phyloP scores from a whole-genome alignment of 2,113 vertebrate genomes.

The Nothocercus julius region DNA sequence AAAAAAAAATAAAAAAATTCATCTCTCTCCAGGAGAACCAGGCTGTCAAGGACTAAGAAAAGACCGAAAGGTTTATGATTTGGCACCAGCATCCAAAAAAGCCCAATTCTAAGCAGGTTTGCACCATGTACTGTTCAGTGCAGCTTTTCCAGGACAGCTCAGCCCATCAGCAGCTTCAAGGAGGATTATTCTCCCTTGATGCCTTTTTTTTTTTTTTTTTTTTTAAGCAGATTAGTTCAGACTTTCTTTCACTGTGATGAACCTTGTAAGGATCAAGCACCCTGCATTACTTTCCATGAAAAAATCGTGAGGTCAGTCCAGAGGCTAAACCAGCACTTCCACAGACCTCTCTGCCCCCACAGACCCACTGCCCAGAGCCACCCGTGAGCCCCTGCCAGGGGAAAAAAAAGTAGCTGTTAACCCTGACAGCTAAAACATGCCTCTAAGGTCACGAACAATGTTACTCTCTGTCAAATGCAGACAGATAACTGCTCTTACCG shows the following conservation, averaged over 20 bases:
- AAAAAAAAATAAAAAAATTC: background rate
- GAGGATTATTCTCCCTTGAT: conserved; percentile 47
- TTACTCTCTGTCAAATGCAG: background rate
- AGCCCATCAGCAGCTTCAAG: conserved; percentile 33
- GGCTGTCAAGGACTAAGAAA: background rate
- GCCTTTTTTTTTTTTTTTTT: conserved; percentile 56
- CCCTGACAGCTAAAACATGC: background rate
- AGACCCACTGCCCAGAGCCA: conserved; percentile 15
- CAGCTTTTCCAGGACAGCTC: conserved; percentile 20
- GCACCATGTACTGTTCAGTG: conserved; percentile 1
- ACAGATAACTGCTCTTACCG: background rate
- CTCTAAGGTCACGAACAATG: background rate
- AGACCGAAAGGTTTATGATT: background rate
- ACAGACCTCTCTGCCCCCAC: background rate
- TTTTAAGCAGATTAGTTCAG: conserved; percentile 77
- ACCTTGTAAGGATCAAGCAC: conserved; percentile 62
- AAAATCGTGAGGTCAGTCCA: conserved; percentile 57
- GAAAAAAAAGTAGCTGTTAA: background rate
- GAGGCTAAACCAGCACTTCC: conserved; percentile 75
- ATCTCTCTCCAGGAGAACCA: background rate
- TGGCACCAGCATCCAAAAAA: background rate
- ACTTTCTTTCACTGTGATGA: conserved; percentile 74
- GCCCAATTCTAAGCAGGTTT: background rate
- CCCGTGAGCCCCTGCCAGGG: background rate
- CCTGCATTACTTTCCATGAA: conserved; percentile 45